phyloP scores from a whole-genome alignment of 2,113 vertebrate genomes.

The Odobenus rosmarus region DNA sequence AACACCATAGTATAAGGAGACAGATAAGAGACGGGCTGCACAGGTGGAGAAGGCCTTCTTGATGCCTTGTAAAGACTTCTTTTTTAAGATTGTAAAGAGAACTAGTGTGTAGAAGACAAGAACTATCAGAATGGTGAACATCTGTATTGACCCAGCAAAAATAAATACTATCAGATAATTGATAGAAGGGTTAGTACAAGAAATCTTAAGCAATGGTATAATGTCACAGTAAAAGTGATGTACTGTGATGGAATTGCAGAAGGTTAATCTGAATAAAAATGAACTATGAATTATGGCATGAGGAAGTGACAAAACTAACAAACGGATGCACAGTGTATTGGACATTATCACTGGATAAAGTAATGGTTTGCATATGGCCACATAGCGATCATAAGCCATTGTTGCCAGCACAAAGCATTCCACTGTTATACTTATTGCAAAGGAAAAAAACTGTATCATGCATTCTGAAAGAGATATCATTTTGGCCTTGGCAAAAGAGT shows the following conservation, averaged over 20 bases:
- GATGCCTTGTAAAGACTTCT: background rate
- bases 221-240: slow-evolving; percentile 69
- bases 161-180: background rate
- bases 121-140: background rate
- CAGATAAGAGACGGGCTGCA: background rate
- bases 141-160: background rate
- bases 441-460: slow-evolving; percentile 60
- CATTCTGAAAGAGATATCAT: slow-evolving; percentile 53
- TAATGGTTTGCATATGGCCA: slow-evolving; percentile 65
- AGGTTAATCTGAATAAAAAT: slow-evolving; percentile 44
- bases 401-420: slow-evolving; percentile 68
- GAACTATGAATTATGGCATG: background rate
- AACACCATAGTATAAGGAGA: background rate
- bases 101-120: background rate
- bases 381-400: slow-evolving; percentile 70
- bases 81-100: slow-evolving; percentile 4
- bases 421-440: slow-evolving; percentile 46
- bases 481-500: slow-evolving; percentile 23
- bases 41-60: background rate
- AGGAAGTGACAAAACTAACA: slow-evolving; percentile 41
- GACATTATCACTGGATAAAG: slow-evolving; percentile 65
- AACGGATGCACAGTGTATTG: background rate
- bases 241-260: slow-evolving; percentile 28
- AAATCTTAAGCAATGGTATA: slow-evolving; percentile 63
- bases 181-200: slow-evolving; percentile 38